These are phyloP conservation scores for Boulengeromyrus knoepffleri DNA, from an alignment of 2,113 vertebrate genomes.

Conservation along the genomic window DNA sequence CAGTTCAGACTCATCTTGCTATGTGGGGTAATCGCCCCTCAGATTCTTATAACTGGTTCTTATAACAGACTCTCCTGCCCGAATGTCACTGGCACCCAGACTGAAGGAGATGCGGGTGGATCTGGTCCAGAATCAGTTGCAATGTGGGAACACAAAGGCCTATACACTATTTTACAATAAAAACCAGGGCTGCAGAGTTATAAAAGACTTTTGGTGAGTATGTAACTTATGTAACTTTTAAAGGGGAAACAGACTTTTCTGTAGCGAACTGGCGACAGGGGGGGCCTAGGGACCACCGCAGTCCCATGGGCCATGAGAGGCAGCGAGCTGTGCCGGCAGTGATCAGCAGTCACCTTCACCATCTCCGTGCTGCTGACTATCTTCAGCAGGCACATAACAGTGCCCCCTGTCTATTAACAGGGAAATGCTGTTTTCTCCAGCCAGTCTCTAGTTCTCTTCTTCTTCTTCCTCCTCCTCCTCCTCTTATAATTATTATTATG, in stretches of 20 bases:
- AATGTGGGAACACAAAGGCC: neutral
- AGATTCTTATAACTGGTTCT: no score
- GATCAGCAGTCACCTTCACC: neutral
- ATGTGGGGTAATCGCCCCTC: no score
- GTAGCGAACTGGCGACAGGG: neutral
- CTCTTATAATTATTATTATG: neutral
- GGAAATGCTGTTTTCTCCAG: neutral
- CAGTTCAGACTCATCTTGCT: no score
- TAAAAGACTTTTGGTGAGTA: neutral
- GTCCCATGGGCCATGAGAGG: neutral
- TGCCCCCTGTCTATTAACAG: neutral
- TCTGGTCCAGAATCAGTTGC: no score
- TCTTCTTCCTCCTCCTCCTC: neutral
- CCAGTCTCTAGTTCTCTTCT: neutral
- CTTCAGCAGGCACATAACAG: neutral
- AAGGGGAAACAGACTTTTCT: neutral
- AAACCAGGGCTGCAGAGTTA: neutral
- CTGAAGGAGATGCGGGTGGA: no score
- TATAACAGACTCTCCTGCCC: no score
- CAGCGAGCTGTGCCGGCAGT: neutral
- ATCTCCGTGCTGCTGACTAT: neutral
- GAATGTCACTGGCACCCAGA: no score
- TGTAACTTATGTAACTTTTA: neutral
- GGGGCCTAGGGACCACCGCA: neutral
- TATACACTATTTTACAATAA: neutral